phyloP scores from a whole-genome alignment of 2,888 invertebrate species.

The Acanthopleura granulata region DNA sequence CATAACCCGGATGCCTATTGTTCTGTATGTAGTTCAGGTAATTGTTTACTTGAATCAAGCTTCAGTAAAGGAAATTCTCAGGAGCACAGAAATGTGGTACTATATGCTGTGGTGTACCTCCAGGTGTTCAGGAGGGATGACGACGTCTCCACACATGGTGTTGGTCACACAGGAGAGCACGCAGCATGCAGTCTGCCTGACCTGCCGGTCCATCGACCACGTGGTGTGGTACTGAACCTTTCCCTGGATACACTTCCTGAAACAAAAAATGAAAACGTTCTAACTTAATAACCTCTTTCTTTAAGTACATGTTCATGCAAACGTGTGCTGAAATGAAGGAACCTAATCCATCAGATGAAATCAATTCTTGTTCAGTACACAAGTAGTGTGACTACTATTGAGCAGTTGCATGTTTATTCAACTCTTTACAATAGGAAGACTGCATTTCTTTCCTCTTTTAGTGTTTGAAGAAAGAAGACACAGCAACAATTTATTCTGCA shows the following conservation, averaged over 20 bases:
- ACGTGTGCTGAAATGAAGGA: no score
- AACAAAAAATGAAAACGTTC: conserved; percentile 11
- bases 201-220: conserved; percentile 38
- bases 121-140: conserved; percentile 92
- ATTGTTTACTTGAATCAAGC: no score
- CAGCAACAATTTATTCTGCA: no score
- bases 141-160: conserved; percentile 97
- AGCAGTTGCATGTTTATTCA: no score
- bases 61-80: background rate
- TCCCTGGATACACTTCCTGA: conserved; percentile 51
- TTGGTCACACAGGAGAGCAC: conserved; percentile 75
- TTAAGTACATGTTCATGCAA: background rate
- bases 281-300: background rate
- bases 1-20: no score
- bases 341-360: no score
- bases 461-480: no score
- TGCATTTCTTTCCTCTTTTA: no score
- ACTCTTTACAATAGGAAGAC: no score
- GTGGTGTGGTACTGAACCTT: conserved; percentile 78
- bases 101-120: conserved; percentile 81
- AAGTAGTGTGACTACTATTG: no score
- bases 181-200: conserved; percentile 86
- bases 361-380: no score
- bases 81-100: background rate
- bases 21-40: no score